Evolutionary conservation across 2,113 vertebrate species (phyloP).

Genomic region (Paradisaea rubra): DNA sequence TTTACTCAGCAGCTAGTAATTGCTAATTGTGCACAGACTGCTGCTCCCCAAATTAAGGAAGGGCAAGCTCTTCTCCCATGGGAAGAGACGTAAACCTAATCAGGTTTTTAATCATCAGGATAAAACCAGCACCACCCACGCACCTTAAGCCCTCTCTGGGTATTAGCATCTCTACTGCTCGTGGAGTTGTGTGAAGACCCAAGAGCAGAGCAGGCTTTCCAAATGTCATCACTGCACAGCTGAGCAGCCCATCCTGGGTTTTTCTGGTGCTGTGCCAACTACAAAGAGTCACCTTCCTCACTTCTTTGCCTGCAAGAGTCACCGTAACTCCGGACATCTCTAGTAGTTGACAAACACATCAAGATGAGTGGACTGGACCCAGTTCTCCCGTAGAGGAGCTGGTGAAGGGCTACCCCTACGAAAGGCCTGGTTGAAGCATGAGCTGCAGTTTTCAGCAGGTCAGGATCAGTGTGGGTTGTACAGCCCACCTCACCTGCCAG

Average conservation of each 20-base stretch:
- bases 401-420: neutral
- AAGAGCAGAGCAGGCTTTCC: neutral
- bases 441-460: neutral
- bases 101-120: neutral
- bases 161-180: neutral
- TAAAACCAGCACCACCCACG: neutral
- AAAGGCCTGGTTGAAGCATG: neutral
- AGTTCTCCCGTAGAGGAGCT: neutral
- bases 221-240: neutral
- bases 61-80: neutral
- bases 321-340: neutral
- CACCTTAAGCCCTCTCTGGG: neutral
- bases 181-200: neutral
- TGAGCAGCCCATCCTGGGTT: neutral
- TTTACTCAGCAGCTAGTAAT: neutral
- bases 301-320: neutral
- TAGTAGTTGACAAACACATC: neutral
- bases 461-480: neutral
- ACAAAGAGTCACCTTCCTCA: neutral
- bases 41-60: neutral
- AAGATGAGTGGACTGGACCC: neutral
- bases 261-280: neutral
- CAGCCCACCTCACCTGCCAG: neutral
- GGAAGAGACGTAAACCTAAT: neutral
- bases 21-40: neutral